Base-by-base conservation (phyloP, 2,888 invertebrate species). In the Graphium colonna region DNA sequence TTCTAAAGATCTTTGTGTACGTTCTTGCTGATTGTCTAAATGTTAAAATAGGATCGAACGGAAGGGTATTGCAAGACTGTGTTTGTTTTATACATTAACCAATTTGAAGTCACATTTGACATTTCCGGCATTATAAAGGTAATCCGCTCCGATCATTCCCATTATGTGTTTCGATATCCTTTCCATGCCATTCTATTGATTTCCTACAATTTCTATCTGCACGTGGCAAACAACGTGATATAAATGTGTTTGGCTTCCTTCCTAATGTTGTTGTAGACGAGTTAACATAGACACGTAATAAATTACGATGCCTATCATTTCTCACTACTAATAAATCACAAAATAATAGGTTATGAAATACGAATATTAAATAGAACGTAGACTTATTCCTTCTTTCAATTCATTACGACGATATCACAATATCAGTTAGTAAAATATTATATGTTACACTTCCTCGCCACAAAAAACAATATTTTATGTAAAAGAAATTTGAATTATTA, bases 101-200 rank as follows among this genome's bases (percentile, higher is more conserved):
- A 21, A 21, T 21, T 48, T 48, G 39, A 17, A 15, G 12, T 41
- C 12, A n/a, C 38, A 17, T 17, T 49, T 28, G 31, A 17, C 31
- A 44, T 49, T 40, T 53, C 44, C 53, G 53, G 43, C 53, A 49
- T 53, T 53, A 28, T 53, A 44, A 49, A 44, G 53, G 21, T 49
- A 49, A 44, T 44, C 21, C 31, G 18, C 36, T 43, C 31, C 45
- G 40, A 43, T 52, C 38, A 52, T 13, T 43, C 43, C 52, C 36
- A 21, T 31, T 38, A 43, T 17, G 41, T 31, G 38, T 51, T 43
- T 42, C 16, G 33, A 52, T 33, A 26, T 48, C 43, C 48, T 15
- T 48, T 43, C 17, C 36, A 41, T 42, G 36, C 16, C 28, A 13
- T 48, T 48, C 38, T 53, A 38, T 36, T 43, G 33, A 43, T 53